A percentile compares a stretch with the other conserved stretches of the same genome.
These are phyloP conservation scores for Leptinotarsa rubiginosa DNA, from an alignment of 2,888 invertebrate genomes.

Conservation along the genomic window DNA sequence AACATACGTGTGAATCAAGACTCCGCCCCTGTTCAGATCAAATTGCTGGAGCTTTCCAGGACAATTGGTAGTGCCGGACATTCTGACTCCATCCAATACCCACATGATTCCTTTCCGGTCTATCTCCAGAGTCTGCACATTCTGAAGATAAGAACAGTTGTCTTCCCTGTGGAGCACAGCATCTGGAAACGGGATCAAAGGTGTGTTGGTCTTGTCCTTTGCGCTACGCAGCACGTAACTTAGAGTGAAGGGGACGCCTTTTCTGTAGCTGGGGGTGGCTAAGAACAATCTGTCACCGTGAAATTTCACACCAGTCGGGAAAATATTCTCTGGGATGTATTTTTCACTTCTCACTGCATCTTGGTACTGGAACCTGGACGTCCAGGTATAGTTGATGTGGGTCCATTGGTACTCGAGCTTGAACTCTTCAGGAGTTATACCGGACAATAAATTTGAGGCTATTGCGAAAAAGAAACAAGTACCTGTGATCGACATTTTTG, in stretches of 20 bases:
- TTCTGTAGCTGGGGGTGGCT: conserved; percentile 75
- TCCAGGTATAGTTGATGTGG: conserved; percentile 77
- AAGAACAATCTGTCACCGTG: conserved; percentile 76
- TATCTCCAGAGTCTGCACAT: conserved; percentile 80
- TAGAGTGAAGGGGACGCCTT: conserved; percentile 78
- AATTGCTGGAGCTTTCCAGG: conserved; percentile 76
- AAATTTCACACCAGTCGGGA: conserved; percentile 76
- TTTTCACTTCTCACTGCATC: conserved; percentile 70
- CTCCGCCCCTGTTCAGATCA: conserved; percentile 73
- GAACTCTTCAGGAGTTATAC: not conserved
- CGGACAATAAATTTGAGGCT: not conserved
- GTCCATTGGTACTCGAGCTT: conserved; percentile 69
- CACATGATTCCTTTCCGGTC: conserved; percentile 79
- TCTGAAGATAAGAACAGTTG: conserved; percentile 76
- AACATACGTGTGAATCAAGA: conserved; percentile 70
- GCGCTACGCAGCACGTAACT: conserved; percentile 59
- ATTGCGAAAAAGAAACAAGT: not conserved
- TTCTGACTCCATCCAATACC: conserved; percentile 76
- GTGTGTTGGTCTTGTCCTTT: conserved; percentile 69
- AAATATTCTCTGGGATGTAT: conserved; percentile 76
- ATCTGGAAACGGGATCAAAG: conserved; percentile 76
- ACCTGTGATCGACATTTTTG: not conserved
- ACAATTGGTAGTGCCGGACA: conserved; percentile 72
- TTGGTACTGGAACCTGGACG: conserved; percentile 69
- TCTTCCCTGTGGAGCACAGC: conserved; percentile 73